Percentiles rank a stretch among this genome's conserved stretches.
Conservation (phyloP, 2,113 vertebrate species). For the Xerus inauris region DNA sequence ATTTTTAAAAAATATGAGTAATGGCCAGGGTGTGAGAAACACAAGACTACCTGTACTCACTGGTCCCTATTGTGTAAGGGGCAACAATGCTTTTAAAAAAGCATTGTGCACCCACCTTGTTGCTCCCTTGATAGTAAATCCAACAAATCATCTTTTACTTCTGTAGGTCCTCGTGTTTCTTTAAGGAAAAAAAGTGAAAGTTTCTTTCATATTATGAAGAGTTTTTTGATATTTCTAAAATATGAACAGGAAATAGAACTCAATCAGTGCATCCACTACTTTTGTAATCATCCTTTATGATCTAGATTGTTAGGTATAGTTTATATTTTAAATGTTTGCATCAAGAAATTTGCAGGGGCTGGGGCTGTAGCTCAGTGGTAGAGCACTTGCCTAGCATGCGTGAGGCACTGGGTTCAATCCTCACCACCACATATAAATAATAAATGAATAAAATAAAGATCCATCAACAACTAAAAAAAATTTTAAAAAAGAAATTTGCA, state of each 20-base stretch:
- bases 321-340: not conserved
- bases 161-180: constrained; percentile 91
- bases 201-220: constrained; percentile 90
- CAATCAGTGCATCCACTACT: not conserved
- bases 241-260: not conserved
- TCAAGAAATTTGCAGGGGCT: too few species aligned
- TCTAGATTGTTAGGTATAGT: not conserved
- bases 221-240: constrained; percentile 13
- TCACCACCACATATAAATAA: too few species aligned
- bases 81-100: not conserved
- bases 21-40: not conserved
- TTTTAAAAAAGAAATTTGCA: too few species aligned
- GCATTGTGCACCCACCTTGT: constrained; percentile 89
- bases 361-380: too few species aligned
- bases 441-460: too few species aligned
- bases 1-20: not conserved
- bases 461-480: too few species aligned
- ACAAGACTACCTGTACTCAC: not conserved
- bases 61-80: not conserved
- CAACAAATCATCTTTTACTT: constrained; percentile 91
- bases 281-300: not conserved
- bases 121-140: constrained; percentile 95
- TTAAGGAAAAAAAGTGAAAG: constrained; percentile 92
- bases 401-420: too few species aligned
- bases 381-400: too few species aligned